Percentiles rank a stretch among this genome's conserved stretches.
These are phyloP conservation scores for Drosophila prostipennis DNA, from an alignment of 2,888 invertebrate species.

Conservation along the genomic window DNA sequence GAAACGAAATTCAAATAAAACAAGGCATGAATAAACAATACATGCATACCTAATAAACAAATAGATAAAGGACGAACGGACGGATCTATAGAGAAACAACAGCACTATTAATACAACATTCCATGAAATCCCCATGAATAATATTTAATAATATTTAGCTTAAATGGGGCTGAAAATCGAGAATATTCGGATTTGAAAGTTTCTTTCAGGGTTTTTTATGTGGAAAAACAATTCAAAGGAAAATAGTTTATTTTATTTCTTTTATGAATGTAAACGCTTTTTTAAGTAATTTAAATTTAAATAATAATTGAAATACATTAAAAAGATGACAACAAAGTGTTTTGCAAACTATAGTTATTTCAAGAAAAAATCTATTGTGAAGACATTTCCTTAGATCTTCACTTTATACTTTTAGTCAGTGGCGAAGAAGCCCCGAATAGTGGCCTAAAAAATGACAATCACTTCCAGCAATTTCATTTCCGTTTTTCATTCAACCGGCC, in stretches of 20 bases:
- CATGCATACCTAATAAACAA: slow-evolving; percentile 16
- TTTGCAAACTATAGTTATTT: background rate
- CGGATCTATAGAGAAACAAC: background rate
- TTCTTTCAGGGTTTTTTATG: no score
- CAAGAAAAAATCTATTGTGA: background rate
- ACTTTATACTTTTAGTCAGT: background rate
- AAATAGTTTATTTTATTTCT: no score
- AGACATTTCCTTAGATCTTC: slow-evolving; percentile 7
- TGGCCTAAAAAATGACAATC: slow-evolving; percentile 38
- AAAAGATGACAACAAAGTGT: no score
- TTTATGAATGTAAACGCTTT: no score
- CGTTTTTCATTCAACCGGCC: slow-evolving; percentile 40
- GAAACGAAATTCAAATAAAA: slow-evolving; percentile 38
- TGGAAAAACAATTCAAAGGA: no score
- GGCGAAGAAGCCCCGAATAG: slow-evolving; percentile 1
- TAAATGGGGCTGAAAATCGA: no score
- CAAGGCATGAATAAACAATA: slow-evolving; percentile 55
- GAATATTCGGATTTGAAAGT: no score
- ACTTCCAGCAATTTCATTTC: slow-evolving; percentile 48
- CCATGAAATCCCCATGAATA: no score
- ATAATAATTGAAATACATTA: no score
- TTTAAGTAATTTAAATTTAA: no score
- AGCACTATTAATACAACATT: background rate
- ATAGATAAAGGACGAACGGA: slow-evolving; percentile 16
- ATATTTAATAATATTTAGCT: no score